Conservation (phyloP, 2,888 invertebrate genomes). For the Macrophya alboannulata region DNA sequence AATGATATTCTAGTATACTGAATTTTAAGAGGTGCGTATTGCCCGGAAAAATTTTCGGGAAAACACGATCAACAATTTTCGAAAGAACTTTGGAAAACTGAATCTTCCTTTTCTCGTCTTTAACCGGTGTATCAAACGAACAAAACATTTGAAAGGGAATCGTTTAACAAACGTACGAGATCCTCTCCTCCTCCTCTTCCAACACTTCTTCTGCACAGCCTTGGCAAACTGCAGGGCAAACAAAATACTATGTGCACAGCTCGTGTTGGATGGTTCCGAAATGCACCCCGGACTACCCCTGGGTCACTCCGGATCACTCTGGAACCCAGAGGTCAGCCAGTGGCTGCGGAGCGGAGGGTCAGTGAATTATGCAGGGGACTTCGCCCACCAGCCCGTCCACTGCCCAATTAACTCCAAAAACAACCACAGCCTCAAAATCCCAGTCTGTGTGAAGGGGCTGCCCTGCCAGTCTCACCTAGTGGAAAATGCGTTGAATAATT, state of each 20-base stretch:
- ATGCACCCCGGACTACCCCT: conserved; percentile 40
- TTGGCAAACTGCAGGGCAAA: conserved; percentile 8
- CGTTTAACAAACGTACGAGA: not conserved
- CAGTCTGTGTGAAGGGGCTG: conserved; percentile 55
- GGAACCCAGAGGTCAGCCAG: conserved; percentile 71
- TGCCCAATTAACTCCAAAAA: conserved; percentile 76
- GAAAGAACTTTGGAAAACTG: not conserved
- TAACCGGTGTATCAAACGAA: not conserved
- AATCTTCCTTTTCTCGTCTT: not conserved
- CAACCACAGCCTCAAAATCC: conserved; percentile 70
- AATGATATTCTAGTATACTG: not conserved
- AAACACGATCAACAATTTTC: not conserved
- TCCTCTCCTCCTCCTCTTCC: not conserved
- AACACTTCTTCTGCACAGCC: not conserved
- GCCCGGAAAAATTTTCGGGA: not conserved
- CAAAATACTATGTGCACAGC: conserved; percentile 23
- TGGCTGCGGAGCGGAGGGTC: conserved; percentile 49
- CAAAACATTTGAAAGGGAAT: conserved; percentile 14
- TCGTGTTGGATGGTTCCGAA: conserved; percentile 12
- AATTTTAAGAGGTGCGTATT: no score
- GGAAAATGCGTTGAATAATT: conserved; percentile 30
- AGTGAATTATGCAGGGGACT: conserved; percentile 76
- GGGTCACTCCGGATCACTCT: conserved; percentile 50
- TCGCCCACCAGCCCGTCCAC: conserved; percentile 68
- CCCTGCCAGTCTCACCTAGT: conserved; percentile 25